These are phyloP conservation scores for Falco rusticolus DNA, from an alignment of 2,797 vertebrate genomes.

Conservation along the genomic window DNA sequence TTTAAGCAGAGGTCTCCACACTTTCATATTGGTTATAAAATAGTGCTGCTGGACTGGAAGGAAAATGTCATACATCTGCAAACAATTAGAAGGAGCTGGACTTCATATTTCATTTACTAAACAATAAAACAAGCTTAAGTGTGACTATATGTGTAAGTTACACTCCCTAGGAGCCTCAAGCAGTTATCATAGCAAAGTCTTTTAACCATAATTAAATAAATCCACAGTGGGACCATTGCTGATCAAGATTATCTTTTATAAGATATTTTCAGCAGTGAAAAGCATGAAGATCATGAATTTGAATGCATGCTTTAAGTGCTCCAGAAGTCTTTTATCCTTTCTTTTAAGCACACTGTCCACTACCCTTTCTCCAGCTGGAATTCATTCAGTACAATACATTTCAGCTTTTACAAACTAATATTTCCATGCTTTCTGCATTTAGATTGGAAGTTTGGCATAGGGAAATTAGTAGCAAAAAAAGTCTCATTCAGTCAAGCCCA, in stretches of 20 bases:
- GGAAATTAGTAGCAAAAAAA: background rate
- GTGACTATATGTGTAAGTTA: conserved; percentile 78
- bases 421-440: conserved; percentile 21
- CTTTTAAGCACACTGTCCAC: conserved; percentile 50
- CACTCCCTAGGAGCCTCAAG: conserved; percentile 75
- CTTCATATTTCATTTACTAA: conserved; percentile 81
- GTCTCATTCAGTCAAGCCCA: background rate
- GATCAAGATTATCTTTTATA: conserved; percentile 69
- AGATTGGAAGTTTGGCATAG: conserved; percentile 32
- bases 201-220: conserved; percentile 79
- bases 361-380: conserved; percentile 61
- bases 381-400: conserved; percentile 47
- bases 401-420: conserved; percentile 49
- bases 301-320: conserved; percentile 60
- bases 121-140: conserved; percentile 82
- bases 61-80: conserved; percentile 82
- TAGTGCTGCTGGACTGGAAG: conserved; percentile 79
- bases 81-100: conserved; percentile 82
- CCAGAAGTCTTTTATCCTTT: conserved; percentile 67
- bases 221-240: conserved; percentile 62
- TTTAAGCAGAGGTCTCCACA: conserved; percentile 74
- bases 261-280: conserved; percentile 71
- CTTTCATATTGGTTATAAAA: conserved; percentile 79
- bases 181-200: conserved; percentile 72
- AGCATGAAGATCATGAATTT: conserved; percentile 62